phyloP scores from a whole-genome alignment of 2,113 vertebrate genomes.

The Plestiodon gilberti region DNA sequence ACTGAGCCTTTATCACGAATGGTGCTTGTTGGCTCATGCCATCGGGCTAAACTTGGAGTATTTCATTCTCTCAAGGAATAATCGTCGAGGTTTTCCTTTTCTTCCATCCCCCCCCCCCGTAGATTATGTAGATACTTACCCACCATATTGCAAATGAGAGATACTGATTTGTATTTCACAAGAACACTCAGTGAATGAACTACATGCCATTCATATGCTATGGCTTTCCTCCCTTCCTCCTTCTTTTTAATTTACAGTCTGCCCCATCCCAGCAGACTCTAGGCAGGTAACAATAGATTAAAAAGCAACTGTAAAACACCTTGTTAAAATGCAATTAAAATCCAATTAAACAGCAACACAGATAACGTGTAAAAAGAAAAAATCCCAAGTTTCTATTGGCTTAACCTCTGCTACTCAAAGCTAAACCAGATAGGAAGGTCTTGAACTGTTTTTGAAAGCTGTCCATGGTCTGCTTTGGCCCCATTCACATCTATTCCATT shows the following conservation, averaged over 20 bases:
- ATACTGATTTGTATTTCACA: conserved; percentile 51
- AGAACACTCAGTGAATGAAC: conserved; percentile 26
- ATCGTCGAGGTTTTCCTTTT: conserved; percentile 18
- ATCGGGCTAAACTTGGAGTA: conserved; percentile 54
- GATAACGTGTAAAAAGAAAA: neutral
- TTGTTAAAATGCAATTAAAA: neutral
- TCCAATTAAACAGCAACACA: neutral
- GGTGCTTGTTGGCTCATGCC: conserved; percentile 71
- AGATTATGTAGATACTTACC: conserved; percentile 25
- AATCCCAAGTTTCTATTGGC: neutral
- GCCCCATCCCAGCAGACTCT: neutral
- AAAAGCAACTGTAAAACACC: neutral
- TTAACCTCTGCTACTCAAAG: neutral
- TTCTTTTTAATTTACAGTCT: neutral
- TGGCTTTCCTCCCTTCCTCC: neutral
- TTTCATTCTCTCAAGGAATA: neutral
- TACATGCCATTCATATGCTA: neutral
- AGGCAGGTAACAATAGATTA: conserved; percentile 6
- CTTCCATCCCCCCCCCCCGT: conserved; percentile 1
- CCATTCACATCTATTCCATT: neutral
- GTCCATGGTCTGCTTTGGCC: neutral
- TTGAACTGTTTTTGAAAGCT: neutral
- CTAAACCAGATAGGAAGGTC: neutral
- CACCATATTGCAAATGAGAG: conserved; percentile 6
- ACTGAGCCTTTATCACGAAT: conserved; percentile 75